A percentile compares a stretch with the other conserved stretches of the same genome.
phyloP scores from a whole-genome alignment of 1,140 invertebrate genomes.

The Drosophila sp. region DNA sequence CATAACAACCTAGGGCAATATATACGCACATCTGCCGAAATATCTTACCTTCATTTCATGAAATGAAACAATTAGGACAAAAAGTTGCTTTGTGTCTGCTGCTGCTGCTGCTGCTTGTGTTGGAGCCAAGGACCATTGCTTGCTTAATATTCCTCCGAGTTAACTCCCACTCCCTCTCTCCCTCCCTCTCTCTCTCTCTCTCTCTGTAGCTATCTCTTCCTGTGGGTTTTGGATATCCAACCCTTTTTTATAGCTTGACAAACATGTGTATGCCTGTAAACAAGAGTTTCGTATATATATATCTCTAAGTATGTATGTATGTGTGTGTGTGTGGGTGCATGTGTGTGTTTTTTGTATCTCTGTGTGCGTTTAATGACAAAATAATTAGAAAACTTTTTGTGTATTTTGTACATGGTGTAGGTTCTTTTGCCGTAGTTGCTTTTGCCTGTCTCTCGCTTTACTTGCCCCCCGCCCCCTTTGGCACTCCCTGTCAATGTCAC shows the following conservation, averaged over 20 bases:
- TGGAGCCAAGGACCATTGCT: slow-evolving; percentile 49
- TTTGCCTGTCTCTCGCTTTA: slow-evolving; percentile 19
- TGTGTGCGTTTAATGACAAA: slow-evolving; percentile 81
- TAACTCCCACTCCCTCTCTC: neutral
- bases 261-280: slow-evolving; percentile 79
- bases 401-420: slow-evolving; percentile 68
- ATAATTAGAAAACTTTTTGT: slow-evolving; percentile 82
- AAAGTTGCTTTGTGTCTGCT: slow-evolving; percentile 66
- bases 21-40: slow-evolving; percentile 80
- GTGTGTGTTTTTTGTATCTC: slow-evolving; percentile 16
- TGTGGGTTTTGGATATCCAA: slow-evolving; percentile 73
- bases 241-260: slow-evolving; percentile 78
- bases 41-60: slow-evolving; percentile 80
- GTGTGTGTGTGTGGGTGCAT: slow-evolving; percentile 22
- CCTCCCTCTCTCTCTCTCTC: slow-evolving; percentile 19
- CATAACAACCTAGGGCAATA: slow-evolving; percentile 70
- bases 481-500: slow-evolving; percentile 69
- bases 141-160: slow-evolving; percentile 32
- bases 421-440: slow-evolving; percentile 32
- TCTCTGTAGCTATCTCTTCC: neutral
- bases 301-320: slow-evolving; percentile 19
- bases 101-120: slow-evolving; percentile 8
- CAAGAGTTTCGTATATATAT: slow-evolving; percentile 47
- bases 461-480: slow-evolving; percentile 5
- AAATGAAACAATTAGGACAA: slow-evolving; percentile 81